Conservation (phyloP, 2,113 vertebrate species). For the Trogon melanurus region DNA sequence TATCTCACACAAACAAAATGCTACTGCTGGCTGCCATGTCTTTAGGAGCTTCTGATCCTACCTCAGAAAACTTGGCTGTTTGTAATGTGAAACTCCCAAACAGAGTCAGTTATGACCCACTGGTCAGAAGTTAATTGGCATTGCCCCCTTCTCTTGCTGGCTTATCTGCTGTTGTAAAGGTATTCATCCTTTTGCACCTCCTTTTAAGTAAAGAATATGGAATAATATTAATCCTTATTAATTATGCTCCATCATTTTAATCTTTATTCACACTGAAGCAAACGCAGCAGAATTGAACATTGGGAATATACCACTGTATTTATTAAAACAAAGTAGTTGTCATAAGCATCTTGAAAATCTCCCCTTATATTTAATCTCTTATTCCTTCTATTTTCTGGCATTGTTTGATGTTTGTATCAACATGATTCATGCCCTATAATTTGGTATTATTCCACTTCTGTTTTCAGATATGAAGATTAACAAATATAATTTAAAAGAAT, state of each 20-base stretch:
- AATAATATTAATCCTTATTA: conserved; percentile 62
- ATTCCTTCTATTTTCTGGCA: background rate
- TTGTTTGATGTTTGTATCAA: background rate
- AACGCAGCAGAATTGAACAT: background rate
- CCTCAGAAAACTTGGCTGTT: background rate
- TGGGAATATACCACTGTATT: background rate
- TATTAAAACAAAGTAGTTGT: conserved; percentile 10
- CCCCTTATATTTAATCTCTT: background rate
- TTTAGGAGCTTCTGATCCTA: background rate
- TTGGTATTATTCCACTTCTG: background rate
- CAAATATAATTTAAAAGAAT: background rate
- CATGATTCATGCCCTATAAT: background rate
- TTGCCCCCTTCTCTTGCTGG: conserved; percentile 41
- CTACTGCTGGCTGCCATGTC: background rate
- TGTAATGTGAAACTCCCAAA: conserved; percentile 43
- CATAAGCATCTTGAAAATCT: background rate
- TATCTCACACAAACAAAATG: background rate
- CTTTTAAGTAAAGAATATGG: conserved; percentile 48
- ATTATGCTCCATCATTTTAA: conserved; percentile 52
- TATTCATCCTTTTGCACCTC: conserved; percentile 58
- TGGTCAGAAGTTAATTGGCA: conserved; percentile 66
- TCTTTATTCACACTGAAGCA: conserved; percentile 41
- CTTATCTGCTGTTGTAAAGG: conserved; percentile 56
- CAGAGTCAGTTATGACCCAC: conserved; percentile 44
- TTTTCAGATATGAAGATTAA: background rate